Base-by-base conservation (phyloP, 2,888 invertebrate genomes). In the Perithous albicinctus region DNA sequence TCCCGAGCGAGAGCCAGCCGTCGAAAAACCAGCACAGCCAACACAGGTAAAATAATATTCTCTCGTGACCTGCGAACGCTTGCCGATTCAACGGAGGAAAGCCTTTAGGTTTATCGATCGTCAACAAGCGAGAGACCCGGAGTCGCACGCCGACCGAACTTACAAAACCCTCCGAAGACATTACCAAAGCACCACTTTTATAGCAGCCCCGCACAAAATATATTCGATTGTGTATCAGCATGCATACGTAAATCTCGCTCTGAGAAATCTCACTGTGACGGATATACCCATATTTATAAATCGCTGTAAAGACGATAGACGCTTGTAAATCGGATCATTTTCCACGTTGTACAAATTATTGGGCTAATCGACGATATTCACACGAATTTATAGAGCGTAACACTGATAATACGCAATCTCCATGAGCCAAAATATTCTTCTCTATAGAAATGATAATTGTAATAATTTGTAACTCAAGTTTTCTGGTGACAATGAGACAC, bases 81-180 rank as follows among this genome's bases (percentile, higher is more conserved):
- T 67, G 80, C 67, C 61, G 79, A 74, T 79, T 75, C 75, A 83
- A 79, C 78, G 72, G 66, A 51, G 43, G 35, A 18, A 70, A 59
- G 48, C 78, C 78, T 41, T 12, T 64, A n/a, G n/a, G n/a, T n/a
- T 51, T 43, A 79, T 85, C 83, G 85, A 85, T 85, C 85, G 85
- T 75, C 74, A 72, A 78, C 74, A 18, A 18, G 56, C n/a, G 56
- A 43, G 70, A 41, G n/a, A 23, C 63, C 67, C 66, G 86, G 70
- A 91, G 91, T 91, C 91, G 15, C 56, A 91, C 90, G 91, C 91
- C 86, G 91, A 88, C 87, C 87, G 82, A 86, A 75, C 85, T 74
- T 84, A 78, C 74, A 80, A 84, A 82, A 80, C 83, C 59, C 83
- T 76, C 64, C 59, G 26, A 72, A 76, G 76, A 59, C 61, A 76